These are phyloP conservation scores for Sternarchorhynchus goeldii DNA, from an alignment of 2,797 vertebrate genomes.

Conservation along the genomic window DNA sequence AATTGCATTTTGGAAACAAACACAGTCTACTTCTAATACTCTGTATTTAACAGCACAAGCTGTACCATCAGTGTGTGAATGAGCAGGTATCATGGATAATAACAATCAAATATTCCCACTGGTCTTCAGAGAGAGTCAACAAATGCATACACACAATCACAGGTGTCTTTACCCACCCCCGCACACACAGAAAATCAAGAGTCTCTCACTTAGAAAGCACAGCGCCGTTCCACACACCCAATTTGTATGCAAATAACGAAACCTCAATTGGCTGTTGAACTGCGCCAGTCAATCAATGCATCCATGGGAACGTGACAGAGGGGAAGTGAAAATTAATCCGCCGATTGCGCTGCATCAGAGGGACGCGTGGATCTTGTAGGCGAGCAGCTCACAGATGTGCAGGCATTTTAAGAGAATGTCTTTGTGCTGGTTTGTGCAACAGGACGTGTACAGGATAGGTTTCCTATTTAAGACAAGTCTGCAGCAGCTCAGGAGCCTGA, in stretches of 20 bases:
- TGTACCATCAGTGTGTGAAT: slow-evolving; percentile 19
- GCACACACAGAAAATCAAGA: slow-evolving; percentile 34
- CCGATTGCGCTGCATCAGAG: slow-evolving; percentile 26
- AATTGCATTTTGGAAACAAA: not conserved
- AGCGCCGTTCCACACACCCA: slow-evolving; percentile 47
- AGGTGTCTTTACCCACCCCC: slow-evolving; percentile 26
- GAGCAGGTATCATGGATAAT: slow-evolving; percentile 19
- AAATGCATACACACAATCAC: slow-evolving; percentile 31
- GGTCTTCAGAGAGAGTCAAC: slow-evolving; percentile 22
- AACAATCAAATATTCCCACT: slow-evolving; percentile 21
- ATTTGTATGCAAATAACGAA: slow-evolving; percentile 63
- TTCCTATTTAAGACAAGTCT: not conserved
- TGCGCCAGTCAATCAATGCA: slow-evolving; percentile 58
- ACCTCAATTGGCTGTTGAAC: slow-evolving; percentile 56
- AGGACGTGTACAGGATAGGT: not conserved
- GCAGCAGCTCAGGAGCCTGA: not conserved
- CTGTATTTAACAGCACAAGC: slow-evolving; percentile 29
- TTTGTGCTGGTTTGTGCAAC: not conserved
- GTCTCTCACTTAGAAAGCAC: slow-evolving; percentile 47
- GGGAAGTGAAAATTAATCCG: slow-evolving; percentile 48
- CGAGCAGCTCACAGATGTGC: slow-evolving; percentile 6
- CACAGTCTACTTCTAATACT: not conserved
- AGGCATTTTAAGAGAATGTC: not conserved
- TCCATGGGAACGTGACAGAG: slow-evolving; percentile 41
- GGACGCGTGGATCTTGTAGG: slow-evolving; percentile 22